These are phyloP conservation scores for Natator depressus DNA, from an alignment of 2,113 vertebrate species.

Conservation along the genomic window DNA sequence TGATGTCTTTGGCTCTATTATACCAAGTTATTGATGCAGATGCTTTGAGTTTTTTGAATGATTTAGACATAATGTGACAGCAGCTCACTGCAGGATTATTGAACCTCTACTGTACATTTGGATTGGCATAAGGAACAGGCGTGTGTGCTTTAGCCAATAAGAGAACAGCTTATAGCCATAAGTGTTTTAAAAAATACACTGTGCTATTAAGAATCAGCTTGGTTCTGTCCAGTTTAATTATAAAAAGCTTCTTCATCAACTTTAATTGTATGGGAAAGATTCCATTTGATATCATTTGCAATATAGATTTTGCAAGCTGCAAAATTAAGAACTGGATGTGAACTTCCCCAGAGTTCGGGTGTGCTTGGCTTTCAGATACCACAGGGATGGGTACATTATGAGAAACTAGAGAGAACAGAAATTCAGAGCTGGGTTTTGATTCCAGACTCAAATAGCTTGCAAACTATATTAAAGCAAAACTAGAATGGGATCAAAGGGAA, in stretches of 20 bases:
- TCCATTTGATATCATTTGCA: background rate
- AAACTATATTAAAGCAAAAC: slow-evolving; percentile 51
- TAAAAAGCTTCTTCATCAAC: slow-evolving; percentile 57
- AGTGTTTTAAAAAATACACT: background rate
- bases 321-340: background rate
- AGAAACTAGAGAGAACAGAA: slow-evolving; percentile 22
- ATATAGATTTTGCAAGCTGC: background rate
- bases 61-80: background rate
- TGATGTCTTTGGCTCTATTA: background rate
- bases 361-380: background rate
- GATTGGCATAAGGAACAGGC: background rate
- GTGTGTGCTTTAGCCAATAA: background rate
- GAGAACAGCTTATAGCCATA: background rate
- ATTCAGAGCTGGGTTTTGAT: background rate
- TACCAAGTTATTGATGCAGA: background rate
- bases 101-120: background rate
- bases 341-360: background rate
- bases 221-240: slow-evolving; percentile 52
- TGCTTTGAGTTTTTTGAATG: background rate
- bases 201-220: slow-evolving; percentile 18
- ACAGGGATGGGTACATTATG: background rate
- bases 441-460: slow-evolving; percentile 36
- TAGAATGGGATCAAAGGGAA: slow-evolving; percentile 37
- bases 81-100: background rate
- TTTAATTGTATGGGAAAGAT: slow-evolving; percentile 40